Base-by-base conservation (phyloP, 2,888 invertebrate genomes). In the Steromphala cineraria region DNA sequence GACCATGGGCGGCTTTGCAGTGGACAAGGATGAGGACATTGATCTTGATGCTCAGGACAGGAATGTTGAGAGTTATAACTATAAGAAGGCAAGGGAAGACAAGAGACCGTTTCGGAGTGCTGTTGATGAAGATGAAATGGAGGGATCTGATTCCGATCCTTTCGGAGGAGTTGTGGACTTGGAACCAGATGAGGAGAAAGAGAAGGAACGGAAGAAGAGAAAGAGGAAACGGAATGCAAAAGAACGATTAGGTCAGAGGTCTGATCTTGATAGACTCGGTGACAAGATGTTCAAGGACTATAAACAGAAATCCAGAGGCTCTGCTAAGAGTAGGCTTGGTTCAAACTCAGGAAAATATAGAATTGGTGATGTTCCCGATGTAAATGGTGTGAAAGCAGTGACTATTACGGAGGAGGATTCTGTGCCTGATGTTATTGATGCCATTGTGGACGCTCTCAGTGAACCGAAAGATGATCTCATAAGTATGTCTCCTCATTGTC, bases 1-100 rank as follows among this genome's bases (percentile, higher is more conserved):
- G 91, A 96, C 96, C 88, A 95, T 97, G 94, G 95, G 95, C 15
- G 95, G 83, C 67, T 96, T 96, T 93, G 97, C 96, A 93, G 97
- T 97, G 13, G 83, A 87, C 19, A 85, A 82, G 55, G 74, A 83
- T 8, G 78, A 82, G 5, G 96, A 96, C 93, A 96, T 97, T 4
- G 52, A 40, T 15, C 75, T 75, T 2, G 75, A 82, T 21, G 78
- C 77, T 67, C 78, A 81, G 21, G 87, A 86, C 67, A 80, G 91
- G 17, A 85, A 85, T 81, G 90, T 91, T 2, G 91, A 91, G 80
- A 87, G 86, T 76, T 91, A 91, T 79, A 87, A 89, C 74, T 90
- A 82, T 80, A 85, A 82, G n/a, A 88, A 86, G 46, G 88, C 87
- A 19, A 82, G 82, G 55, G 75, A 82, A 46, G 90, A 89, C 55